Conservation (phyloP, 2,113 vertebrate species). For the Atherinomorus stipes region DNA sequence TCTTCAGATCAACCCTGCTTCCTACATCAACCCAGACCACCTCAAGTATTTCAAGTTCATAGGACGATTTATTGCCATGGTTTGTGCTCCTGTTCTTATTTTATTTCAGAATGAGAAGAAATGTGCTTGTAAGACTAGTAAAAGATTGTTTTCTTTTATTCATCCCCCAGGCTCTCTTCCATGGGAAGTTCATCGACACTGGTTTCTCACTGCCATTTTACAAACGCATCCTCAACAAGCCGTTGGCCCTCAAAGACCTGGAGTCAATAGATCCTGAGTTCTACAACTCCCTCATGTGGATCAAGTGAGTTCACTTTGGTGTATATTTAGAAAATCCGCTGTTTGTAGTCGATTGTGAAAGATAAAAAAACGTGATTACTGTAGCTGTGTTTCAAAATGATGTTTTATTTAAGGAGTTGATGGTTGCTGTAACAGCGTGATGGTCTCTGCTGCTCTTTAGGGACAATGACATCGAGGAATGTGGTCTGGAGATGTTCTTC, state of each 20-base stretch:
- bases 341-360: not conserved
- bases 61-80: conserved; percentile 98
- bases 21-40: conserved; percentile 98
- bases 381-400: not conserved
- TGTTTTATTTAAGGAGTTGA: no score
- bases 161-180: conserved; percentile 91
- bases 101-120: not conserved
- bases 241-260: conserved; percentile 93
- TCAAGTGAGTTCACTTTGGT: conserved; percentile 88
- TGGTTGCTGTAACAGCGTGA: not conserved
- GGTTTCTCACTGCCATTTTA: conserved; percentile 98
- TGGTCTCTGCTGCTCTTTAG: conserved; percentile 25
- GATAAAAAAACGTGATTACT: not conserved
- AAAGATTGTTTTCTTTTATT: not conserved
- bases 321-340: no score
- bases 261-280: conserved; percentile 98
- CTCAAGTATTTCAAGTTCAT: conserved; percentile 98
- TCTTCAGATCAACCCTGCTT: conserved; percentile 98
- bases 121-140: not conserved
- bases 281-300: conserved; percentile 99
- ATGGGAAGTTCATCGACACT: conserved; percentile 98
- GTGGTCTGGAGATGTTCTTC: conserved; percentile 98
- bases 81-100: conserved; percentile 64
- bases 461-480: conserved; percentile 92
- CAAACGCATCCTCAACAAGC: conserved; percentile 96